Evolutionary conservation across 2,113 vertebrate species (phyloP).

Genomic region (Circaetus cinerascens): DNA sequence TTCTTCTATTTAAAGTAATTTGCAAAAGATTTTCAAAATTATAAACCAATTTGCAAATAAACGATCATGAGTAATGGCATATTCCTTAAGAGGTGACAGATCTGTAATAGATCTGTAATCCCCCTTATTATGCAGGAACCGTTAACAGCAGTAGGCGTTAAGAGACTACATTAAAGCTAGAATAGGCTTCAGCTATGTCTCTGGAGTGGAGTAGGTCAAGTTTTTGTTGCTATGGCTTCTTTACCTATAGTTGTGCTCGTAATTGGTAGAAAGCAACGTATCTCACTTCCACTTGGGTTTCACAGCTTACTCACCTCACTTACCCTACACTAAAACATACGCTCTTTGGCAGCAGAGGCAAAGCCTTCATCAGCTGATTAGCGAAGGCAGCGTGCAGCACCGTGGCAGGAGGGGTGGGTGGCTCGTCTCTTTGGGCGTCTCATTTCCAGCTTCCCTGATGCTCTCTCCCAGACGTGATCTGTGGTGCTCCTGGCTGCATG

Average conservation of each 20-base stretch:
- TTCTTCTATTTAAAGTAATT: constrained; percentile 37
- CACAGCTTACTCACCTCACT: not conserved
- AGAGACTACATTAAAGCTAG: constrained; percentile 21
- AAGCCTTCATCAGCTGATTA: not conserved
- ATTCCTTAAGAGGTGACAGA: constrained; percentile 46
- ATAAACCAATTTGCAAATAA: constrained; percentile 65
- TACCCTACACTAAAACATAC: not conserved
- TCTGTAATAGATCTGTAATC: constrained; percentile 31
- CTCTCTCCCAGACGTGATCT: not conserved
- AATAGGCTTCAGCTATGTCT: constrained; percentile 1
- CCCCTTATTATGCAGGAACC: not conserved
- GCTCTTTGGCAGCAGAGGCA: not conserved
- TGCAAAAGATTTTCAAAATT: constrained; percentile 55
- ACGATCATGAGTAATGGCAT: constrained; percentile 32
- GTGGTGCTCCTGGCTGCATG: fast-evolving
- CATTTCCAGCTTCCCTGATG: not conserved
- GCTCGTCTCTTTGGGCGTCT: fast-evolving
- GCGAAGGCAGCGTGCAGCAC: fast-evolving
- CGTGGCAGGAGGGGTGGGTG: not conserved
- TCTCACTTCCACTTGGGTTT: not conserved
- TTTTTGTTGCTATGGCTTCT: constrained; percentile 45
- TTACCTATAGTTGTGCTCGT: not conserved
- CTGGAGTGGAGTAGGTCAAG: not conserved
- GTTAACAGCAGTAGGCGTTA: constrained; percentile 26
- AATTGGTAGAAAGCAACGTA: not conserved